Evolutionary conservation across 2,888 invertebrate genomes (phyloP).

Genomic region (Caenorhabditis uteleia): DNA sequence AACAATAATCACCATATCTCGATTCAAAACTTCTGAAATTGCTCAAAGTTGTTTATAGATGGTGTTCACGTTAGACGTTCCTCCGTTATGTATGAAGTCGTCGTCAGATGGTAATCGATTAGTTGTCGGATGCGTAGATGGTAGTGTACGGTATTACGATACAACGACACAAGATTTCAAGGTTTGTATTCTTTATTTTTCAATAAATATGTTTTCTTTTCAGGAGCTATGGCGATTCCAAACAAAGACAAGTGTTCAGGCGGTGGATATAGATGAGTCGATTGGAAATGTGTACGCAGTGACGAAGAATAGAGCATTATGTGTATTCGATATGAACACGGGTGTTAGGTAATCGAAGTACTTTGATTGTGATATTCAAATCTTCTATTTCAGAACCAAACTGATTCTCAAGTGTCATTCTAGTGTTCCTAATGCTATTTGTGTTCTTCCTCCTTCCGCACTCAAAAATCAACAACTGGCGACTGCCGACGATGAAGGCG

Average conservation of each 20-base stretch:
- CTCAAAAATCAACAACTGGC: conserved; percentile 51
- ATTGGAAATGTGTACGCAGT: conserved; percentile 32
- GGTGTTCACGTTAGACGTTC: conserved; percentile 18
- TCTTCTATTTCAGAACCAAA: conserved; percentile 31
- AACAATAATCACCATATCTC: too few relatives aligned
- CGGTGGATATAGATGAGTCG: conserved; percentile 29
- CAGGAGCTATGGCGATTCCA: conserved; percentile 42
- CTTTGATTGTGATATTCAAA: background rate
- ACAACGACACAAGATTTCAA: conserved; percentile 4
- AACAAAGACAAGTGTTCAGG: conserved; percentile 38
- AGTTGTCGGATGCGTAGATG: conserved; percentile 42
- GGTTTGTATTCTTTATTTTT: conserved; percentile 1
- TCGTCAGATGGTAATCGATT: conserved; percentile 13
- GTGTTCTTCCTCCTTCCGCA: conserved; percentile 45
- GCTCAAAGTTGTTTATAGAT: conserved; percentile 10
- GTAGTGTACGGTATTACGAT: conserved; percentile 30
- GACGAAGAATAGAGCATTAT: conserved; percentile 50
- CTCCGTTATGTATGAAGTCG: conserved; percentile 30
- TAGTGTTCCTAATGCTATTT: conserved; percentile 40
- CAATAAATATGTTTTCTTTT: conserved; percentile 1
- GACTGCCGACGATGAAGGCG: conserved; percentile 57
- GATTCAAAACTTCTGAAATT: too few relatives aligned
- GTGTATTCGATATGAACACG: conserved; percentile 56
- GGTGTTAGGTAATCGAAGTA: conserved; percentile 57
- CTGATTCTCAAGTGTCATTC: conserved; percentile 42